Conservation (phyloP, 1,140 invertebrate species). For the Vollenhovia emeryi region DNA sequence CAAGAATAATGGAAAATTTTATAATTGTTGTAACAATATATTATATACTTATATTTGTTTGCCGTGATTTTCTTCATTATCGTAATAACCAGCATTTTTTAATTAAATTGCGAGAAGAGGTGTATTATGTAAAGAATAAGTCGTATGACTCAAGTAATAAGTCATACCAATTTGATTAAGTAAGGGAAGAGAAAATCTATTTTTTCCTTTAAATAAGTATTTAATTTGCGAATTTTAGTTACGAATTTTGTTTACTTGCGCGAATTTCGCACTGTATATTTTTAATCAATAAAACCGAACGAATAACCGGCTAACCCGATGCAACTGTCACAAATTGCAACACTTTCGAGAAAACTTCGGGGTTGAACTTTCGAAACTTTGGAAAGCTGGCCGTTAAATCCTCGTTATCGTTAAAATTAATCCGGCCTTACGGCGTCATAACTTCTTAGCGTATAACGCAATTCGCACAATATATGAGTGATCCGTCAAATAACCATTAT, state of each 20-base stretch:
- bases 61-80: neutral
- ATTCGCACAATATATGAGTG: constrained; percentile 38
- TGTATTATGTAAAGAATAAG: no score
- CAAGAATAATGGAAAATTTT: neutral
- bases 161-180: neutral
- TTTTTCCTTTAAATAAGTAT: neutral
- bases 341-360: constrained; percentile 38
- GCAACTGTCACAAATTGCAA: constrained; percentile 53
- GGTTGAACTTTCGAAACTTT: constrained; percentile 62
- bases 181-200: neutral
- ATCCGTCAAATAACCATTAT: constrained; percentile 64
- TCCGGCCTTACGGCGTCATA: constrained; percentile 39
- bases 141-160: neutral
- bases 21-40: neutral
- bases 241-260: no score
- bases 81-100: no score
- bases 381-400: constrained; percentile 61
- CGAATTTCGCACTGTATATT: neutral
- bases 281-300: constrained; percentile 61
- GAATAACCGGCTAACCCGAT: constrained; percentile 31
- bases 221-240: neutral
- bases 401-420: constrained; percentile 71
- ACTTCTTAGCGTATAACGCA: constrained; percentile 52
- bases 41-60: neutral
- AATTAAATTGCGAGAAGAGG: no score